Evolutionary conservation across 64 coral and sea anemone species (phyloP).

Genomic region (Montipora cactus): DNA sequence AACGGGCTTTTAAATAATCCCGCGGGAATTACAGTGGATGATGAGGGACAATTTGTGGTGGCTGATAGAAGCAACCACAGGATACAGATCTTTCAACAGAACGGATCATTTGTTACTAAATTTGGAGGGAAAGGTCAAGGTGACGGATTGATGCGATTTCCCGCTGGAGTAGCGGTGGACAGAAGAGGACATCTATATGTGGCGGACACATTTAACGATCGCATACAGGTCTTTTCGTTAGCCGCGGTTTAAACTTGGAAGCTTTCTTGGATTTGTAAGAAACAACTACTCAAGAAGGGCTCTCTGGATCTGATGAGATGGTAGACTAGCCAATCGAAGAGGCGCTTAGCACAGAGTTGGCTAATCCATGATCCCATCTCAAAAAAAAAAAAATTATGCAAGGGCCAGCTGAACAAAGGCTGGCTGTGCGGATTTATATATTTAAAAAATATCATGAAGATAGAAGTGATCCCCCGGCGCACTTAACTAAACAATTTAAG

Average conservation of each 20-base stretch:
- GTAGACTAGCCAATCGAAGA: too few species aligned
- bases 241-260: constrained; percentile 44
- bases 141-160: constrained; percentile 79
- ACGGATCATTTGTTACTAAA: constrained; percentile 79
- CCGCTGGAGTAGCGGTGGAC: constrained; percentile 76
- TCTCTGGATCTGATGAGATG: too few species aligned
- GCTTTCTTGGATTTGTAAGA: not conserved
- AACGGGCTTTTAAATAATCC: constrained; percentile 77
- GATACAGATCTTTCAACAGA: constrained; percentile 81
- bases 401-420: too few species aligned
- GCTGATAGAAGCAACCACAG: constrained; percentile 83
- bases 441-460: too few species aligned
- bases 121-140: constrained; percentile 85
- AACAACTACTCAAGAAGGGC: too few species aligned
- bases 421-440: too few species aligned
- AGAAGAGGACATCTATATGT: constrained; percentile 73
- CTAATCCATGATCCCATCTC: too few species aligned
- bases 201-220: constrained; percentile 82
- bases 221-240: constrained; percentile 82
- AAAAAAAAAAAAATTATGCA: too few species aligned
- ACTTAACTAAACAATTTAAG: too few species aligned
- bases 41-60: constrained; percentile 70
- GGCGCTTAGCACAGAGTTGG: too few species aligned
- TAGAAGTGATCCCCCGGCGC: too few species aligned
- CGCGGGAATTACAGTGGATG: constrained; percentile 73